Base-by-base conservation (phyloP, 2,113 vertebrate species). In the Bambusicola thoracicus region DNA sequence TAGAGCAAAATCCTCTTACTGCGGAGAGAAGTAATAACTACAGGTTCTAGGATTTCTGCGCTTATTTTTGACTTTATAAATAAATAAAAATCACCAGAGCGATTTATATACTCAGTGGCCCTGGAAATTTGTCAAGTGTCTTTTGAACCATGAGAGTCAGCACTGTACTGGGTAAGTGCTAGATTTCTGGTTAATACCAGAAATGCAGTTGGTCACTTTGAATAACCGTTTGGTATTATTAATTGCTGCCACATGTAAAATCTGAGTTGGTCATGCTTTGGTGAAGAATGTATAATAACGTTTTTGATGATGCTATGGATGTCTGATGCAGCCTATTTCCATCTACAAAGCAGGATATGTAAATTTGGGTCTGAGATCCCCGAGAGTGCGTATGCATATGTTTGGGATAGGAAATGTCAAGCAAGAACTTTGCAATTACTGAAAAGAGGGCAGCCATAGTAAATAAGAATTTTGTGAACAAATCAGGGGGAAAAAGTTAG, bases 11-110 rank as follows among this genome's bases (percentile, higher is more conserved):
- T 89, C 81, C 70, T 94, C 63, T 67, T 93, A 70, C 79, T 43
- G 78, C 69, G 81, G 29, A 80, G 78, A 84, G 87, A 87, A 89
- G 93, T 94, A 95, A 80, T 93, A 96, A 82, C 87, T 89, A 34
- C 72, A 77, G 56, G 66, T 95, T 91, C 81, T 93, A 80, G 0
- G 1, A 91, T 92, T 93, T 90, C 73, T 86, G 73, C 59, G 46
- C 56, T 93, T 77, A 79, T 55, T 94, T 91, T 85, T 85, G 44
- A 85, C 44, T 92, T 62, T 59, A 14, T 81, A 94, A 95, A 92
- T 87, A 91, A 90, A 84, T 67, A 93, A 72, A 93, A 87, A 53
- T 73, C 69, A 59, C 30, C 49, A 81, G 70, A 94, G n/a, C 84
- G 77, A 66, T 70, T 79, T 80, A 46, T 82, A 43, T 84, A 73